These are phyloP conservation scores for Uloborus diversus DNA, from an alignment of 1,140 invertebrate genomes.

Conservation along the genomic window DNA sequence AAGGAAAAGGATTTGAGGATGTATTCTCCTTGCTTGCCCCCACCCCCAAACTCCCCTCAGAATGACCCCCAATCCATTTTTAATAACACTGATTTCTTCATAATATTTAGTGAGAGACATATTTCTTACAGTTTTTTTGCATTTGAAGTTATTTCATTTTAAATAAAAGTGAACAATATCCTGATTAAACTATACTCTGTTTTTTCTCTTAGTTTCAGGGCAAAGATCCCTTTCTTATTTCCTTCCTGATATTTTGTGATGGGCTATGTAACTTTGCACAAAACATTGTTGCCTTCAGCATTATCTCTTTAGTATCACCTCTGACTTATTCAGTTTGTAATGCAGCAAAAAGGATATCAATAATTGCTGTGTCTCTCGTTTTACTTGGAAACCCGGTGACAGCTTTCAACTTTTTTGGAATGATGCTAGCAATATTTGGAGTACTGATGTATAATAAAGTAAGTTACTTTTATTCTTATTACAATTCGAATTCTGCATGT, in stretches of 20 bases:
- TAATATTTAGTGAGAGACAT: too few relatives aligned
- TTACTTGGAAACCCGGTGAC: conserved; percentile 93
- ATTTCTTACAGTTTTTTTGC: too few relatives aligned
- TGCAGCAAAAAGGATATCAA: conserved; percentile 93
- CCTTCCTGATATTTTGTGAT: conserved; percentile 77
- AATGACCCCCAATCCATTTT: too few relatives aligned
- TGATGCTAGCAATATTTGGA: conserved; percentile 88
- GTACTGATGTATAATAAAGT: conserved; percentile 87
- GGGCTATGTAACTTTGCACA: conserved; percentile 93
- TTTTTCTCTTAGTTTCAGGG: conserved; percentile 62
- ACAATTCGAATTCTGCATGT: background rate
- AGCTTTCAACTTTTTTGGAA: conserved; percentile 85
- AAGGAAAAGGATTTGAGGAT: too few relatives aligned
- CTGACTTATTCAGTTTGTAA: conserved; percentile 95
- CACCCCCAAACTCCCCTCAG: too few relatives aligned
- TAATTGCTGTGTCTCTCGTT: conserved; percentile 88
- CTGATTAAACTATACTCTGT: too few relatives aligned
- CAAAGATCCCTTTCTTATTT: conserved; percentile 58
- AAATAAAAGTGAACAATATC: too few relatives aligned
- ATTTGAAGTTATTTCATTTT: too few relatives aligned
- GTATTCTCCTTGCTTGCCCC: too few relatives aligned
- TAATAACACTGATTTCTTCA: too few relatives aligned
- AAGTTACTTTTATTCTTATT: conserved; percentile 65
- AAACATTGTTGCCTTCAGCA: conserved; percentile 93
- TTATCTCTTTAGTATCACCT: conserved; percentile 85